These are phyloP conservation scores for Malacoraja senta DNA, from an alignment of 2,797 vertebrate species.

Conservation along the genomic window DNA sequence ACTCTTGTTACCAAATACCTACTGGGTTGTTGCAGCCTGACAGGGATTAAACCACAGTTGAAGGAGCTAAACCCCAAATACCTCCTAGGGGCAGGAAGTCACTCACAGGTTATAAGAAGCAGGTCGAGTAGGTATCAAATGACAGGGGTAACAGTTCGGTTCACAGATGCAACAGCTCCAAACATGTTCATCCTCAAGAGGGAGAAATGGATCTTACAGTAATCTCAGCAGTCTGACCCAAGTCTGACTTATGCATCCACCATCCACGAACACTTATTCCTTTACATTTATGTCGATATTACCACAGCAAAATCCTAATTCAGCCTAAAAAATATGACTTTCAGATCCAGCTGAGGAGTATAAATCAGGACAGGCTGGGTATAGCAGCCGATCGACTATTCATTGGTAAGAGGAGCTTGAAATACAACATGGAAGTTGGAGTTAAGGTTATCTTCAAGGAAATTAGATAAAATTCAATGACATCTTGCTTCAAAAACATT, in stretches of 20 bases:
- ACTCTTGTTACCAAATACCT: conserved; percentile 16
- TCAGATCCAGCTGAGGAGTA: too few relatives aligned
- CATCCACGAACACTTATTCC: background rate
- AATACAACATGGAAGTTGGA: too few relatives aligned
- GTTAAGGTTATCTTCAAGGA: too few relatives aligned
- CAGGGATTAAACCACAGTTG: conserved; percentile 17
- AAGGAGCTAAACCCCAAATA: conserved; percentile 14
- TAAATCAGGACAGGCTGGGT: background rate
- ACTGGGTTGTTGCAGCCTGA: background rate
- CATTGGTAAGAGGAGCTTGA: too few relatives aligned
- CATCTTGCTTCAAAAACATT: too few relatives aligned
- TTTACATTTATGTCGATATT: background rate
- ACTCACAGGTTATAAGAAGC: conserved; percentile 16
- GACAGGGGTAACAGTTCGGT: background rate
- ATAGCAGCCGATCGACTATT: too few relatives aligned
- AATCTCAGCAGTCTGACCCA: background rate
- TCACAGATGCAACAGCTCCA: background rate
- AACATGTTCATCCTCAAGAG: background rate
- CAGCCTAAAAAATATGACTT: background rate
- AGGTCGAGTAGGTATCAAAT: conserved; percentile 8
- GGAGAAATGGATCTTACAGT: background rate
- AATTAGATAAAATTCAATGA: too few relatives aligned
- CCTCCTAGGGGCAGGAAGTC: conserved; percentile 29
- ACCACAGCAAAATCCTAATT: background rate
- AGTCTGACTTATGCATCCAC: background rate